Percentiles rank a stretch among this genome's conserved stretches.
Conservation (phyloP, 2,888 invertebrate species). For the Deroplatys truncata region DNA sequence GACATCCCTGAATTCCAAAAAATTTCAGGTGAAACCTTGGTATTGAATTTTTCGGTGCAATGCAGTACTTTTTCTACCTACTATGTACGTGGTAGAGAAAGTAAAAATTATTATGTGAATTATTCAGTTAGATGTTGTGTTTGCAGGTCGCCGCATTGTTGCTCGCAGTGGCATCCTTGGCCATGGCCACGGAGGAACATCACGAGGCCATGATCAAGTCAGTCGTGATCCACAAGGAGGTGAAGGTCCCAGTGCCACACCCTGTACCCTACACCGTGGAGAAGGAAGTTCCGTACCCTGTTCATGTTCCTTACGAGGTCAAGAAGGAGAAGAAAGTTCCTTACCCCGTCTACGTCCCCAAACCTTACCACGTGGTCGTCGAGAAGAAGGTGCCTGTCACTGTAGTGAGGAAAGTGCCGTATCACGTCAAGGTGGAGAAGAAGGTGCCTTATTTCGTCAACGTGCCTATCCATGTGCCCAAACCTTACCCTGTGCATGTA, state of each 20-base stretch:
- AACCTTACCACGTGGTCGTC: slow-evolving; percentile 27
- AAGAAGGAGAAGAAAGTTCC: slow-evolving; percentile 36
- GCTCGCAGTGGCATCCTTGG: background rate
- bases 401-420: slow-evolving; percentile 20
- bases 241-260: slow-evolving; percentile 37
- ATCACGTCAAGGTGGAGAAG: slow-evolving; percentile 60
- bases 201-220: slow-evolving; percentile 14
- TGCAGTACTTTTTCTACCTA: too few relatives aligned
- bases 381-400: slow-evolving; percentile 46
- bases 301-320: slow-evolving; percentile 27
- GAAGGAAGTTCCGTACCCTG: slow-evolving; percentile 40
- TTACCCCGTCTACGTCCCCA: slow-evolving; percentile 29
- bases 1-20: too few relatives aligned
- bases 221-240: slow-evolving; percentile 25
- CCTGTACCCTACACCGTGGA: slow-evolving; percentile 41
- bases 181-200: background rate
- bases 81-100: too few relatives aligned
- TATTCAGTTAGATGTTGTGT: background rate
- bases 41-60: too few relatives aligned
- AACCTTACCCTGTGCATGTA: background rate
- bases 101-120: too few relatives aligned
- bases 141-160: background rate
- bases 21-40: too few relatives aligned
- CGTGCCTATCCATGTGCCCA: slow-evolving; percentile 39
- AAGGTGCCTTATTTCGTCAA: slow-evolving; percentile 48